Percentiles rank a stretch among this genome's conserved stretches.
These are phyloP conservation scores for Poicephalus meyeri DNA, from an alignment of 2,113 vertebrate species.

Conservation along the genomic window DNA sequence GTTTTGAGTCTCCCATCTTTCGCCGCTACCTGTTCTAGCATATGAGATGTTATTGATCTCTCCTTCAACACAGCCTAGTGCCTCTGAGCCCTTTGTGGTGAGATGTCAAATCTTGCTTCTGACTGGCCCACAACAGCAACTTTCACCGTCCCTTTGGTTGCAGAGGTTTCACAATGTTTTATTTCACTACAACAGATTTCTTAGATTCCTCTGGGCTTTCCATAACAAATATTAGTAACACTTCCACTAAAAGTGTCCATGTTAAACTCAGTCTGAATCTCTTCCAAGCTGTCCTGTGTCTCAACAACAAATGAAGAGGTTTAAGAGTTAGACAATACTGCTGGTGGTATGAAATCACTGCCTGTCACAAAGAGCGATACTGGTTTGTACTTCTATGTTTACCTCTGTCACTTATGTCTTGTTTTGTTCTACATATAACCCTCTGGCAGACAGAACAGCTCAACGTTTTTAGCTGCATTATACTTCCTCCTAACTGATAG, in stretches of 20 bases:
- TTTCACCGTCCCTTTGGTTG: neutral
- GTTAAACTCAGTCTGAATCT: neutral
- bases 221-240: neutral
- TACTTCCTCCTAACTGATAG: neutral
- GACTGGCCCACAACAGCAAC: neutral
- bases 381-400: neutral
- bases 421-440: neutral
- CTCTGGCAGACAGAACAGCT: neutral
- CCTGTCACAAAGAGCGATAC: neutral
- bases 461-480: neutral
- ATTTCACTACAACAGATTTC: neutral
- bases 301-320: neutral
- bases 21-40: neutral
- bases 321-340: neutral
- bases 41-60: neutral
- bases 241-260: neutral
- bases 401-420: neutral
- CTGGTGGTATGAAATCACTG: neutral
- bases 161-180: neutral
- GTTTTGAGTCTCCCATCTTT: neutral
- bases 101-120: neutral
- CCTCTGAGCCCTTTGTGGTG: neutral
- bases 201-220: neutral
- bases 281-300: neutral
- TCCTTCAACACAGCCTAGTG: neutral